These are phyloP conservation scores for Musca domestica DNA, from an alignment of 1,140 invertebrate genomes.

Conservation along the genomic window DNA sequence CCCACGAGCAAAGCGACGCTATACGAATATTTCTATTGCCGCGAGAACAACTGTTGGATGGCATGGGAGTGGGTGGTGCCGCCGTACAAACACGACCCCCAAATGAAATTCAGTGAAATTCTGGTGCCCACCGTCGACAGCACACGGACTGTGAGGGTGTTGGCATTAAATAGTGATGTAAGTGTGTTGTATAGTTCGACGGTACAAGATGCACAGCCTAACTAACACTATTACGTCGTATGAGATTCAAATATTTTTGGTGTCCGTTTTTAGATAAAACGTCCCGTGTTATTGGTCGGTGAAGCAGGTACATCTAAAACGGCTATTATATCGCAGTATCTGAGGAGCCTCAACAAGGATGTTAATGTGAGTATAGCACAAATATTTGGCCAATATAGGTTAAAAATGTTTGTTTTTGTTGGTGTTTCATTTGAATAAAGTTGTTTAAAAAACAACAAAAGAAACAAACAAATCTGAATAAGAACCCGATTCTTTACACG, in stretches of 20 bases:
- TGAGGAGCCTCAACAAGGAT: conserved; percentile 67
- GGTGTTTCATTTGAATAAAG: too few relatives aligned
- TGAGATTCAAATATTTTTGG: too few relatives aligned
- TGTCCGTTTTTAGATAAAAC: conserved; percentile 58
- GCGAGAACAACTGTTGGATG: conserved; percentile 68
- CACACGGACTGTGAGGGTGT: conserved; percentile 71
- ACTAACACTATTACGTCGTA: too few relatives aligned
- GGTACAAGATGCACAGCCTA: neutral
- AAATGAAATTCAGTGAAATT: conserved; percentile 74
- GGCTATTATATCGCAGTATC: conserved; percentile 79
- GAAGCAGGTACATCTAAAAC: conserved; percentile 91
- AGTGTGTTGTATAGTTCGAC: conserved; percentile 32
- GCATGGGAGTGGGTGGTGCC: conserved; percentile 79
- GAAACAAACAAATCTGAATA: too few relatives aligned
- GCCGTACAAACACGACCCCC: conserved; percentile 69
- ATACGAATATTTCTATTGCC: conserved; percentile 80
- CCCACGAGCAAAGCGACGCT: conserved; percentile 67
- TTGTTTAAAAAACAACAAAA: too few relatives aligned
- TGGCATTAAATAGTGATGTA: conserved; percentile 75
- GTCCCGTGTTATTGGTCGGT: conserved; percentile 80
- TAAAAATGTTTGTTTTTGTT: too few relatives aligned
- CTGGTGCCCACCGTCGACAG: conserved; percentile 88
- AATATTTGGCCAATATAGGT: too few relatives aligned
- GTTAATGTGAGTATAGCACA: conserved; percentile 66
- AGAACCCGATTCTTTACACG: too few relatives aligned